phyloP scores from a whole-genome alignment of 1,140 invertebrate genomes.

The Aphidius ervi region DNA sequence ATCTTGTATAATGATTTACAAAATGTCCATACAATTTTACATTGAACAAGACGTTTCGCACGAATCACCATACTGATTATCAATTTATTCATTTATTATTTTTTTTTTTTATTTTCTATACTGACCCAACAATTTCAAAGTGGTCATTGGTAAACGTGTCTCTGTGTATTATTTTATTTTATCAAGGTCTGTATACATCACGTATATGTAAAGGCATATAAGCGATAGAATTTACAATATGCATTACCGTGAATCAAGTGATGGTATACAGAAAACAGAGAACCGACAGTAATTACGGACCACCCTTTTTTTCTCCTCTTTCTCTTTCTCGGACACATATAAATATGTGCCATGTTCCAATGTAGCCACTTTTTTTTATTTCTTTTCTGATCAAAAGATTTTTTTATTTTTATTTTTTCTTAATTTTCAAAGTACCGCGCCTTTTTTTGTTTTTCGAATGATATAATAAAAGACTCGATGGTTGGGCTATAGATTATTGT shows the following conservation, averaged over 20 bases:
- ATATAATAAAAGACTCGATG: too few species aligned
- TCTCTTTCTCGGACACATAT: too few species aligned
- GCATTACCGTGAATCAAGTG: too few species aligned
- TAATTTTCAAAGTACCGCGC: too few species aligned
- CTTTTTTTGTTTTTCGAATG: too few species aligned
- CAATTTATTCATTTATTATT: conserved; percentile 35
- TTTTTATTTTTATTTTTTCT: too few species aligned
- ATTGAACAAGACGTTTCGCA: conserved; percentile 30
- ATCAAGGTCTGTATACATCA: background rate
- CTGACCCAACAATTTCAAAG: too few species aligned
- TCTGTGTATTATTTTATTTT: too few species aligned
- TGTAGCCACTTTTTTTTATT: too few species aligned
- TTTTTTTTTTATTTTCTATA: background rate
- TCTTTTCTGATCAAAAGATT: too few species aligned
- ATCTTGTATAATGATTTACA: conserved; percentile 2
- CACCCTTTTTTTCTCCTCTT: conserved; percentile 5
- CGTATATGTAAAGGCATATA: background rate
- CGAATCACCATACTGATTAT: conserved; percentile 34
- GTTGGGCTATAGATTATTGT: too few species aligned
- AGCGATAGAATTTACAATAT: background rate
- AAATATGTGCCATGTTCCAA: too few species aligned
- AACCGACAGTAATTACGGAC: conserved; percentile 30
- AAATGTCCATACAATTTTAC: conserved; percentile 3
- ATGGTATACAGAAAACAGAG: conserved; percentile 14
- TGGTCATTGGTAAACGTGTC: conserved; percentile 6